Evolutionary conservation across 2,797 vertebrate species (phyloP), one percentile per base, ranked within the genome.

Genomic region (Acestrorhynchus altus): DNA sequence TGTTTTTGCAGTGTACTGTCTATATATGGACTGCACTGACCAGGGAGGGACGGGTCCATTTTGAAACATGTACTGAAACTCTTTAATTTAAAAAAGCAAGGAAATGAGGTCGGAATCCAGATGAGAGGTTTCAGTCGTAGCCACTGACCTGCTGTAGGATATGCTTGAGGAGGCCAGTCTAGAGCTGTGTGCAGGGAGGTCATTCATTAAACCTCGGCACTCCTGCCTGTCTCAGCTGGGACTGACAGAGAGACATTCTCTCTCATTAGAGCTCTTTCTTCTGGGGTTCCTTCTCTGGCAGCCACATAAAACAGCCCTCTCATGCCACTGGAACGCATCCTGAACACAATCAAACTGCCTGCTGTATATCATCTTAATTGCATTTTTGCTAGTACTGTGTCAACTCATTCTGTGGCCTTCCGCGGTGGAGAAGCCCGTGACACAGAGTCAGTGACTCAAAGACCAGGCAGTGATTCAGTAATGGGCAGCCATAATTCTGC

Each of bases 191-290:
- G 56, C 15, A 54, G 52, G 42, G 44, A 64, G 16, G 47, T 57
- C 72, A 40, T 66, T 78, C 70, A 78, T 80, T 75, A 80, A 73
- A 59, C 10, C 51, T 35, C 65, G 51, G 77, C 72, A 26, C 44
- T 68, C 39, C 15, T 59, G 35, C 18, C 52, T 18, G 31, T 39
- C 60, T 76, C 64, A 68, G 63, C 61, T 51, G 42, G 47, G 24
- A 66, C 60, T 42, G 31, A 35, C 18, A 46, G 52, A 46, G 52
- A 80, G 52, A 59, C 63, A 78, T 72, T 67, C 24, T 22, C 26
- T 80, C 72, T 85, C 75, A 70, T 83, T 81, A 78, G 75, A 65
- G 46, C 35, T 52, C 66, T 72, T 64, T 69, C 63, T 68, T 74
- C 64, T 77, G 60, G 39, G 65, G 60, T 80, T 69, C 46, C 64